Evolutionary conservation across 1,140 invertebrate genomes (phyloP), one percentile per base, ranked within the genome.

Genomic region (Adelges cooleyi): DNA sequence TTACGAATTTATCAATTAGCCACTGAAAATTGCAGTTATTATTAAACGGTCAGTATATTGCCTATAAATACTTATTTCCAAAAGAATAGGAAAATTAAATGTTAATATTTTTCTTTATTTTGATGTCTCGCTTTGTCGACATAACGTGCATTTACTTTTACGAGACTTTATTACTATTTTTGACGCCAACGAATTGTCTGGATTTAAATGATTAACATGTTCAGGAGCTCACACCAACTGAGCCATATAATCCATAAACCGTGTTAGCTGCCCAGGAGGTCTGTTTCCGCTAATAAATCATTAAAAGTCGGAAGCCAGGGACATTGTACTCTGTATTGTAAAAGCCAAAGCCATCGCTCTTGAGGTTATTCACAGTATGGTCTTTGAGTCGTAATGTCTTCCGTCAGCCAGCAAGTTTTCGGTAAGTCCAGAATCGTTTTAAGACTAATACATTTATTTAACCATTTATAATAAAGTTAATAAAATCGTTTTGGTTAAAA

Each of bases 331-430:
- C 44, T n/a, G n/a, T n/a, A n/a, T n/a, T n/a, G n/a, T n/a, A 40
- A 62, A 62, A 62, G 42, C 3, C 18, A 25, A 20, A 25, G 20
- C 40, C 33, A 29, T 25, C 25, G 44, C 25, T 62, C 11, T n/a
- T 25, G 13, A 62, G 56, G 33, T 62, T 62, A 62, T 48, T 62
- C 56, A 62, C 56, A 62, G 56, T 62, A 62, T 62, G 56, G 42
- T 62, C 56, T 46, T 62, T 62, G 56, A 62, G 56, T 62, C 56
- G 56, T 62, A 62, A 62, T 62, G 56, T 62, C 56, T 62, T 29
- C 56, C 42, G 46, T 46, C 56, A 62, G n/a, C 40, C 56, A 4
- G 25, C 38, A 48, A 48, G 13, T 48, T 20, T 62, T 62, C 25
- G 46, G 56, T 62, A 46, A 62, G 56, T 62, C n/a, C 15, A 22